Percentiles rank a stretch among this genome's conserved stretches.
Evolutionary conservation across 2,888 invertebrate genomes (phyloP).

Genomic region (Clostera curtula): DNA sequence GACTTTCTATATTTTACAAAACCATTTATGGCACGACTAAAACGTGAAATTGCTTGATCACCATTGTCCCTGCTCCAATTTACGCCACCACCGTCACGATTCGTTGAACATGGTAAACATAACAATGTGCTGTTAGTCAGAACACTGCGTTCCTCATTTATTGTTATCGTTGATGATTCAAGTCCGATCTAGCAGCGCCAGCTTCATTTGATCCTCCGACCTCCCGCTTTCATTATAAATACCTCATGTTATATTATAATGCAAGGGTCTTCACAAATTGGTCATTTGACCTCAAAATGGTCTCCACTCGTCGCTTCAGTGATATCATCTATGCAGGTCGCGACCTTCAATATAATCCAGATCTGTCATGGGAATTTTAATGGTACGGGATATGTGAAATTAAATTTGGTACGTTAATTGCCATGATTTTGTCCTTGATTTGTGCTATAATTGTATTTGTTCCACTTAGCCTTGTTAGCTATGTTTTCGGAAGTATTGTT

Average conservation of each 20-base stretch:
- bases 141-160: constrained; percentile 28
- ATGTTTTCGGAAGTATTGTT: neutral
- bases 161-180: constrained; percentile 46
- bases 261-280: constrained; percentile 25
- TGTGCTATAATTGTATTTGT: constrained; percentile 1
- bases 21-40: constrained; percentile 9
- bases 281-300: constrained; percentile 33
- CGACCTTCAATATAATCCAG: constrained; percentile 51
- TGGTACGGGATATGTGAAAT: constrained; percentile 28
- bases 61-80: constrained; percentile 25
- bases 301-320: constrained; percentile 24
- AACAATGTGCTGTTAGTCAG: constrained; percentile 22
- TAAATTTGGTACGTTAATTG: constrained; percentile 33
- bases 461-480: constrained; percentile 1
- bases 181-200: constrained; percentile 29
- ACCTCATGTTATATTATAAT: constrained; percentile 10
- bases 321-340: constrained; percentile 52
- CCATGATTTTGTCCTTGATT: constrained; percentile 15
- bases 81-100: constrained; percentile 34
- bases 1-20: constrained; percentile 2
- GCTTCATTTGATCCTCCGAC: constrained; percentile 23
- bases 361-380: constrained; percentile 37
- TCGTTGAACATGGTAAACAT: constrained; percentile 32
- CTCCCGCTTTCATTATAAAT: constrained; percentile 13
- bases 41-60: constrained; percentile 18